Evolutionary conservation across 2,113 vertebrate species (phyloP), one percentile per base, ranked within the genome.

Genomic region (Hipposideros armiger): DNA sequence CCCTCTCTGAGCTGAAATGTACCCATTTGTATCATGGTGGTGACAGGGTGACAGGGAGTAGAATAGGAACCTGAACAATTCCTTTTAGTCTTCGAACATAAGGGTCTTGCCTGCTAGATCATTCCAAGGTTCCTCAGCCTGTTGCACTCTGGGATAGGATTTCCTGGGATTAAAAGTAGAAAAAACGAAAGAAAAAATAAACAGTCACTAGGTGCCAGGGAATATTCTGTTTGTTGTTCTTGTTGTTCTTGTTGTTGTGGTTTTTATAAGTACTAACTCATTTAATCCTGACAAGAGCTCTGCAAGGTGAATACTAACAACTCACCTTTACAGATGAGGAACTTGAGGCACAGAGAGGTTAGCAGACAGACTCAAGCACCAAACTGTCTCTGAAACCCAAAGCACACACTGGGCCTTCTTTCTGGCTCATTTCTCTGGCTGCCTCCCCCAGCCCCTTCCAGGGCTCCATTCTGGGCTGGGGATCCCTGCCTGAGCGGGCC

Each of bases 141-240:
- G 73, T 28, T 69, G 7, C 67, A 42, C 40, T 87, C 66, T 72
- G 54, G 58, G 83, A 47, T 24, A 70, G n/a, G 32, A 69, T 80
- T 93, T 97, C 58, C 66, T 95, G 74, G 80, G 80, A 19, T 64
- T 76, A 87, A 87, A 96, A 93, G 83, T 36, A 89, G 26, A 89
- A 96, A 84, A 3, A 78, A 94, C 81, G 47, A 62, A 74, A 24
- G 64, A 22, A 60, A 52, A 22, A 85, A 95, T 72, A 28, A 56
- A 22, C 14, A 70, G 36, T 88, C 60, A 89, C 36, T 56, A 70
- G n/a, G 20, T 91, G 42, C 60, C 28, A 62, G 90, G 15, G 7
- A 84, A 90, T 81, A 32, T 58, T 76, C 17, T 62, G 40, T 58
- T 56, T 54, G 9, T 22, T n/a, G n/a, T 4, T 70, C 36, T 36